Base-by-base conservation (phyloP, 2,888 invertebrate species). In the Cephus sareptanus region DNA sequence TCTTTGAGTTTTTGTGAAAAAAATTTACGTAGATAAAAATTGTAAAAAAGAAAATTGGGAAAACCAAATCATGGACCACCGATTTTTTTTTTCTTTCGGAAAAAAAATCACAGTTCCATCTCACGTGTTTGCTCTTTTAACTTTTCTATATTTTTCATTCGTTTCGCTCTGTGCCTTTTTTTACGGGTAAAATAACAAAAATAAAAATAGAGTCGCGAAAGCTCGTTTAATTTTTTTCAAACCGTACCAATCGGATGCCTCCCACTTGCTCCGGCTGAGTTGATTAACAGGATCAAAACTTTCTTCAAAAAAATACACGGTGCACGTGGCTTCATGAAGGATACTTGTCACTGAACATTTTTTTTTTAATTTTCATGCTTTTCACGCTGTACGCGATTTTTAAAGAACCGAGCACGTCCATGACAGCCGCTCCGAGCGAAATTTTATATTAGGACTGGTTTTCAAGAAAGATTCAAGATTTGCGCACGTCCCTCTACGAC, bases 1-100 rank as follows among this genome's bases (percentile, higher is more conserved):
- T 74, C 69, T 76, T 30, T 35, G 23, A 75, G 79, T 75, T 74
- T 80, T 79, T 76, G 76, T 37, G 71, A 37, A 75, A 73, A 76
- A 75, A 68, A 31, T 40, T 40, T 1, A 40, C 15, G 15, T 40
- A 23, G 40, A 40, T 0, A 40, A 40, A 40, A 40, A 40, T 23
- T 40, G 56, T 56, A 23, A 15, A 56, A 9, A 40, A 56, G 74
- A 68, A 31, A 34, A 3, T 3, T 11, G 4, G 3, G 3, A 35
- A 35, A 56, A 34, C 2, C 13, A 23, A 70, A 33, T 35, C 75
- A 69, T 37, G 11, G 6, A 56, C 0, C 9, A 23, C 2, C 23
- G 23, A 23, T 9, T 56, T 23, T 56, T 56, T 13, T 23, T 23
- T 23, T 6, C 2, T 56, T 15, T 23, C 23, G 23, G 2, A 1